A percentile compares a stretch with the other conserved stretches of the same genome.
Conservation (phyloP, 2,797 vertebrate species). For the Scolopax bukidnonensis region DNA sequence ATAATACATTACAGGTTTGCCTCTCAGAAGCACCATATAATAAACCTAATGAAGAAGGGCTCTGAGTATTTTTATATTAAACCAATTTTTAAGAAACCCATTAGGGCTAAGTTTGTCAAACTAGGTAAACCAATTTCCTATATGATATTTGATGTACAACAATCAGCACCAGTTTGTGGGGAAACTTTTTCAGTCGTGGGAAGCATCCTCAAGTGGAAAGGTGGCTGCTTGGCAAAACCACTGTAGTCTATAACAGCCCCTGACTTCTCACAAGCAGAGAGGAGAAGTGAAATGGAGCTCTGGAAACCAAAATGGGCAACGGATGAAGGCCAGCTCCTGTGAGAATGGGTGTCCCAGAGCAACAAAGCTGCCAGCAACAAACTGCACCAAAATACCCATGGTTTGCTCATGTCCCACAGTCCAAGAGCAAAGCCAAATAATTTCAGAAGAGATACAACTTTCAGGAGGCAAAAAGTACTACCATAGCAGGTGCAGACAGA, state of each 20-base stretch:
- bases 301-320: neutral
- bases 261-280: neutral
- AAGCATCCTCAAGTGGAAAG: neutral
- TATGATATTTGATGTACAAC: neutral
- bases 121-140: neutral
- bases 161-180: neutral
- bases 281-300: neutral
- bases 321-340: neutral
- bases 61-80: neutral
- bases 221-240: neutral
- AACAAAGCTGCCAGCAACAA: neutral
- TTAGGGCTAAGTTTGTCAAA: neutral
- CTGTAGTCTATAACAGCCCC: neutral
- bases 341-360: neutral
- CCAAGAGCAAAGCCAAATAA: neutral
- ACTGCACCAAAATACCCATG: neutral
- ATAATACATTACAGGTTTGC: neutral
- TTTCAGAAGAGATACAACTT: neutral
- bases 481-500: neutral
- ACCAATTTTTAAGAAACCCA: neutral
- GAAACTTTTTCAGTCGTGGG: neutral
- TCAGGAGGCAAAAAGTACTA: neutral
- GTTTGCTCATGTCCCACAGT: neutral
- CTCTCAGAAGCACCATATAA: neutral
- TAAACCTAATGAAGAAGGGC: neutral